Evolutionary conservation across 1,140 invertebrate genomes (phyloP), one percentile per base, ranked within the genome.

Genomic region (Reticulitermes speratus): DNA sequence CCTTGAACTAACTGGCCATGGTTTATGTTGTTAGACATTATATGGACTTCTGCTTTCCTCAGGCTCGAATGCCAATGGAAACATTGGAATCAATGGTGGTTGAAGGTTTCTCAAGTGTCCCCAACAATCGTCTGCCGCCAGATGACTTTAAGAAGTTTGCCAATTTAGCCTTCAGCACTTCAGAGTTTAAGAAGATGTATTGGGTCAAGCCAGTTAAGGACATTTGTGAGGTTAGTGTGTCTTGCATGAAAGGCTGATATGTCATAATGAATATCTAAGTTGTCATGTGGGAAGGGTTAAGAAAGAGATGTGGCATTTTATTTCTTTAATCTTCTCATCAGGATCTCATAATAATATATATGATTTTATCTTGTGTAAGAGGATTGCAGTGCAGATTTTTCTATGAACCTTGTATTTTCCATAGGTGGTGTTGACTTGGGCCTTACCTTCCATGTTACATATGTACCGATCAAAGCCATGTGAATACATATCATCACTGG

Each of bases 191-290:
- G 84, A 94, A 94, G 89, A 92, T 97, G 0, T 97, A 96, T 89
- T 96, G 95, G 90, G 94, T 98, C 0, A 94, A 96, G 88, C 95
- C 97, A 2, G 91, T 96, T n/a, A 95, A 96, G 89, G 95, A 97
- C 89, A 89, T 94, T 30, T 93, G 93, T 87, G 92, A 94, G 91
- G 92, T 95, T 89, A 89, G 87, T 87, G 32, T 30, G 30, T n/a
- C 25, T 19, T 85, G 21, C 84, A 85, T 48, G 16, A 48, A 48
- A 48, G 48, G 48, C 16, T 16, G 16, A 9, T 12, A 16, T 48
- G 9, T 48, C 16, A 16, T 48, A 12, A 11, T 16, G 16, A 48
- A 16, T 48, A 16, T 48, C 48, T 48, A 11, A 16, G 16, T 48
- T 48, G 9, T 48, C 16, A 16, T 16, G 16, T 12, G 48, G 16